Base-by-base conservation (phyloP, 2,113 vertebrate species). In the Oreochromis aureus region DNA sequence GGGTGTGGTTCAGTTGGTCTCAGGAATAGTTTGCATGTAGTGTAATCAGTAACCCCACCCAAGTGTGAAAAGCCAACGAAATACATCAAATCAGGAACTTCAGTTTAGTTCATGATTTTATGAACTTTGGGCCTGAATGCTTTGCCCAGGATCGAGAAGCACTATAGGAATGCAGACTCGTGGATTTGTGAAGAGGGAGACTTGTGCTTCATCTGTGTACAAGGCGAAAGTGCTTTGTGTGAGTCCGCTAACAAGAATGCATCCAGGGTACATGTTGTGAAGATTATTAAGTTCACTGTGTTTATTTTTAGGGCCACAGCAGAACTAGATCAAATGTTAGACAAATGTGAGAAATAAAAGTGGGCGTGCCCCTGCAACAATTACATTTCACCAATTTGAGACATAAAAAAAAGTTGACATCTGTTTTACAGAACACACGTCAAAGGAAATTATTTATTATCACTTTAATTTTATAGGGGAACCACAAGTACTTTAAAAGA, bases 401-500 rank as follows among this genome's bases (percentile, higher is more conserved):
- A 44, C 27, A 69, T 27, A 2, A 44, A 69, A 13, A 2, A 9
- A 0, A 5, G 12, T 11, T 4, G 27, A 53, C 8, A 46, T 12
- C 5, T 32, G 34, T 55, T 78, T 54, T 4, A 94, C 12, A 93
- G 2, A 91, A 76, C 76, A 93, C 87, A 81, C 80, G 16, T 36
- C 2, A 78, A 82, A 86, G 15, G 34, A 83, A 80, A 53, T 87
- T 2, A 66, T 91, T 93, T 91, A 83, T 94, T 83, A 88, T 71
- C 84, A 93, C 89, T 94, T 95, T 95, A 91, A 87, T 94, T 94
- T 93, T 85, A 91, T 91, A 92, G 93, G 90, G 93, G 94, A 95
- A 94, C 92, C 92, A 96, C 95, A 93, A 86, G 94, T 92, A 94
- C 92, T 96, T 95, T 95, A 95, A 95, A 95, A 95, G 94, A 92